Base-by-base conservation (phyloP, 2,797 vertebrate species). In the Melanotaenia boesemani region DNA sequence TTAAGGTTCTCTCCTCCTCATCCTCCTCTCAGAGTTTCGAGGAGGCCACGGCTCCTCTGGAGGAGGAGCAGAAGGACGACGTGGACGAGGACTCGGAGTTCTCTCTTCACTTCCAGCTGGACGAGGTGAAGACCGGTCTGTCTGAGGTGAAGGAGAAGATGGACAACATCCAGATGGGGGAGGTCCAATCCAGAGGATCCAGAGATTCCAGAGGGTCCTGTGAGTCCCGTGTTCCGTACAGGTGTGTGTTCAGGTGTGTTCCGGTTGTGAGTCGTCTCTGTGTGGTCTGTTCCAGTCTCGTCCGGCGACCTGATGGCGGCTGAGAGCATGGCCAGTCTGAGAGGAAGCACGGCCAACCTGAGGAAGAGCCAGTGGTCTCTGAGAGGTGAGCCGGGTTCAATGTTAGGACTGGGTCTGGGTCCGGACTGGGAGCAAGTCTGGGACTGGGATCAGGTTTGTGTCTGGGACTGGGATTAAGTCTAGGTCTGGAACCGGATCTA, bases 361-460 rank as follows among this genome's bases (percentile, higher is more conserved):
- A 88, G 73, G 82, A 91, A 81, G 86, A 94, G 85, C 52, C 92
- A 94, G 24, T 93, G 92, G 92, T 88, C 91, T 55, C 74, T 94
- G 13, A 94, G 69, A 91, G 94, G 94, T 95, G 61, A 77, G 64
- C 4, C 2, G 1, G 9, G 15, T 1, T 6, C 2, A 13, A 0
- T n/a, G n/a, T n/a, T n/a, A n/a, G 22, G 10, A 10, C 11, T 50
- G 5, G 12, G n/a, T 16, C 2, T 12, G 2, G 39, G 22, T 26
- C 9, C 4, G 32, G 6, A 32, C 32, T 3, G 32, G 6, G 3
- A 32, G 32, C 32, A 6, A 32, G 32, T 32, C 32, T 32, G 6
- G 32, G 32, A 32, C 32, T 3, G 6, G n/a, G n/a, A n/a, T n/a
- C n/a, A n/a, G n/a, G n/a, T n/a, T n/a, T n/a, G n/a, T n/a, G 39